Conservation (phyloP, 2,113 vertebrate species). For the Kobus ellipsiprymnus region DNA sequence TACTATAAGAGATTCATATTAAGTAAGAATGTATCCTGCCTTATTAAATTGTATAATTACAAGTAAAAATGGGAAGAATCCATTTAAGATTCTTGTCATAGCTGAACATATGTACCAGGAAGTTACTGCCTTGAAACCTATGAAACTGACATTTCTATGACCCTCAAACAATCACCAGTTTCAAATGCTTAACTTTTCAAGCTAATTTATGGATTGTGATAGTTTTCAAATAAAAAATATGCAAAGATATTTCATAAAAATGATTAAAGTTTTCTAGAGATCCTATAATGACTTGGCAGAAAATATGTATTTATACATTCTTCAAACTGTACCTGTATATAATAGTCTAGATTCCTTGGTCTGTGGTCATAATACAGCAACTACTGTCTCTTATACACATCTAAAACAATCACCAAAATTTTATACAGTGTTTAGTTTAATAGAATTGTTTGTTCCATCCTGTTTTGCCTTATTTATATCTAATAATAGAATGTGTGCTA, state of each 20-base stretch:
- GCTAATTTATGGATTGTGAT: background rate
- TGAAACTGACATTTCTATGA: background rate
- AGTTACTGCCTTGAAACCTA: background rate
- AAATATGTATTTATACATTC: background rate
- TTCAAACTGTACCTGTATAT: background rate
- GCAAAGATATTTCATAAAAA: background rate
- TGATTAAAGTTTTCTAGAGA: background rate
- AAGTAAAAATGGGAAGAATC: background rate
- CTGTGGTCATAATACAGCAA: no score
- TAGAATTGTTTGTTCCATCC: background rate
- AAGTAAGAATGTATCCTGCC: background rate
- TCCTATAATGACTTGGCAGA: background rate
- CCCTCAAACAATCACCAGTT: background rate
- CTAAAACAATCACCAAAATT: background rate
- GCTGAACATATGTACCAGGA: background rate
- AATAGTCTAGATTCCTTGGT: no score
- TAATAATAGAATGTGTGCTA: background rate
- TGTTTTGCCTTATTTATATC: background rate
- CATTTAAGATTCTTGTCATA: background rate
- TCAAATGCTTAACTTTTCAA: background rate
- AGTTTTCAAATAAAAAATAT: background rate
- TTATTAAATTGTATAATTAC: background rate
- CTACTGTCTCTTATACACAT: no score
- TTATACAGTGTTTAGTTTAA: background rate
- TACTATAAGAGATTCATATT: background rate